These are phyloP conservation scores for Platanista minor DNA, from an alignment of 2,113 vertebrate species.

Conservation along the genomic window DNA sequence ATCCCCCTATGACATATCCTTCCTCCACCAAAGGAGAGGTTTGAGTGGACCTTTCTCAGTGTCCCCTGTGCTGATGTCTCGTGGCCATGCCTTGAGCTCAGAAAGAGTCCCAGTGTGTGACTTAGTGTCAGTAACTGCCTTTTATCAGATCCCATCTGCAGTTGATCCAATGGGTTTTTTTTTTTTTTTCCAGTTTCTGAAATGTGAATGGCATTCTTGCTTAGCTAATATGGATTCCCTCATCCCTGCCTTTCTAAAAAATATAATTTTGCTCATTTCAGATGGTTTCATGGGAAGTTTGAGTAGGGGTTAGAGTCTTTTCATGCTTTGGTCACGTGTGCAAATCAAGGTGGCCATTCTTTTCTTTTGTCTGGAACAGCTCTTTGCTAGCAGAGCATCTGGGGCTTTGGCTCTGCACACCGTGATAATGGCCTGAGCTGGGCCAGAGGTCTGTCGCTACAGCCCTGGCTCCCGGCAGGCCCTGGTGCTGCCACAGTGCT, in stretches of 20 bases:
- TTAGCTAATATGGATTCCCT: not conserved
- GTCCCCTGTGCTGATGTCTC: not conserved
- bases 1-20: not conserved
- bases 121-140: not conserved
- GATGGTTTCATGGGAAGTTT: not conserved
- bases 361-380: not conserved
- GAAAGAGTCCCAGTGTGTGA: not conserved
- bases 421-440: not conserved
- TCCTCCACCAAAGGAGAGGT: not conserved
- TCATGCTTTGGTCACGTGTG: not conserved
- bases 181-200: not conserved
- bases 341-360: not conserved
- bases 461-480: not conserved
- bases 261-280: not conserved
- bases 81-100: not conserved
- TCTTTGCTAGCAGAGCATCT: not conserved
- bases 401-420: not conserved
- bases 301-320: not conserved
- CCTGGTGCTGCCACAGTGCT: not conserved
- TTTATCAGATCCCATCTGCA: not conserved
- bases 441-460: not conserved
- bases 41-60: not conserved
- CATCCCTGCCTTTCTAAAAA: not conserved
- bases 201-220: not conserved
- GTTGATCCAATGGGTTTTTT: not conserved